phyloP scores from a whole-genome alignment of 2,113 vertebrate species.

The Campylomormyrus tamandua region DNA sequence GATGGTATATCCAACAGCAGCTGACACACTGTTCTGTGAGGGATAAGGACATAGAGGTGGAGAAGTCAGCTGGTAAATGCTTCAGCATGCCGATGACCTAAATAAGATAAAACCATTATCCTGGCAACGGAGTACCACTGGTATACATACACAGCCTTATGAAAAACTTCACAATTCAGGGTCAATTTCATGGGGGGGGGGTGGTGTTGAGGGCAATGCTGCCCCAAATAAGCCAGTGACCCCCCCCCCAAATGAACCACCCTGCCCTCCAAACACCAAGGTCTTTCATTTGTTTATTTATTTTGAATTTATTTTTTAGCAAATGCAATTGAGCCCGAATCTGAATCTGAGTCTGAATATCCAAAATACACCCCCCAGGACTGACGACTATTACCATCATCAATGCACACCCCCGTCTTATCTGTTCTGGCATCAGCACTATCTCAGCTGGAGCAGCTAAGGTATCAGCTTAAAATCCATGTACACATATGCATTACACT shows the following conservation, averaged over 20 bases:
- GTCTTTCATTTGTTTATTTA: not conserved
- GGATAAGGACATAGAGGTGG: not conserved
- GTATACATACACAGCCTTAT: not conserved
- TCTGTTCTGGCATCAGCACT: not conserved
- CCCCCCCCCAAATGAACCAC: not conserved
- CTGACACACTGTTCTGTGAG: constrained; percentile 58
- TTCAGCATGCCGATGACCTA: not conserved
- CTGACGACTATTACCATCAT: not conserved
- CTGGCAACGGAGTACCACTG: not conserved
- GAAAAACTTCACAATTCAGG: not conserved
- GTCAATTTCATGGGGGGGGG: not conserved
- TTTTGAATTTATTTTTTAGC: not conserved
- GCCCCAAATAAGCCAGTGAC: too few relatives aligned
- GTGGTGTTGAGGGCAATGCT: not conserved
- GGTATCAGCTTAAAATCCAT: not conserved
- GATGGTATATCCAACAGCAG: constrained; percentile 47
- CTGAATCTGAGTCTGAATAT: not conserved
- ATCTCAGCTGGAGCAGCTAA: not conserved
- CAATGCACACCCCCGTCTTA: not conserved
- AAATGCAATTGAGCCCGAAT: not conserved
- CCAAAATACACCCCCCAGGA: not conserved
- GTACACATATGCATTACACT: constrained; percentile 15
- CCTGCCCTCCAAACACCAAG: not conserved
- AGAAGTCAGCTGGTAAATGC: not conserved
- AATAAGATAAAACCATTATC: not conserved